Base-by-base conservation (phyloP, 2,888 invertebrate species). In the Standfussiana lucernea region DNA sequence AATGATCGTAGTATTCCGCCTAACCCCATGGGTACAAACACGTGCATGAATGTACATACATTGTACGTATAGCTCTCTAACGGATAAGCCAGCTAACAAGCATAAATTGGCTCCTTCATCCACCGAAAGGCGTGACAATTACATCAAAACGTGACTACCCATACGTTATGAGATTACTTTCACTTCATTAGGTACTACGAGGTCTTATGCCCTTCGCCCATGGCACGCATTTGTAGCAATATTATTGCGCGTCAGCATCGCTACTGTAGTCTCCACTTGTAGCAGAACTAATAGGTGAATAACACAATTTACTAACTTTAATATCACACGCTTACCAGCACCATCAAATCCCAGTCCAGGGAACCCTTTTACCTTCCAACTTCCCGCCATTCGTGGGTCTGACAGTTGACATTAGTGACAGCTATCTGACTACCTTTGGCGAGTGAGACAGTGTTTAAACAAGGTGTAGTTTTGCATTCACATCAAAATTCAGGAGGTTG, bases 61-160 rank as follows among this genome's bases (percentile, higher is more conserved):
- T n/a, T 7, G 2, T n/a, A 61, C 18, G 18, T 35, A 37, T 40
- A 40, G 59, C 35, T 40, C 13, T 53, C 21, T 15, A 13, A 37
- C 24, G 21, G 32, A 66, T 66, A 32, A 67, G 35, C 40, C 3
- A 35, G 42, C 47, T 75, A 64, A 75, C 50, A 75, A 61, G 47
- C 21, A 59, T n/a, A 56, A 70, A 64, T 56, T 42, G 64, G 42
- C 42, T 74, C 3, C 21, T 45, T 45, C 15, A 28, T 1, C 6
- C 47, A 32, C 50, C n/a, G 24, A 78, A 37, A 62, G 24, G 65
- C 66, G 72, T 83, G 50, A 61, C 77, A 82, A 82, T 83, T 67
- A 77, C 35, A 18, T 28, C 24, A 15, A 32, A 45, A 35, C 77
- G 83, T 83, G 77, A 40, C 78, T 62, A 62, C 21, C 8, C 67